These are phyloP conservation scores for Lepidocyrtinus sp. DNA, from an alignment of 2,888 invertebrate species.

Conservation along the genomic window DNA sequence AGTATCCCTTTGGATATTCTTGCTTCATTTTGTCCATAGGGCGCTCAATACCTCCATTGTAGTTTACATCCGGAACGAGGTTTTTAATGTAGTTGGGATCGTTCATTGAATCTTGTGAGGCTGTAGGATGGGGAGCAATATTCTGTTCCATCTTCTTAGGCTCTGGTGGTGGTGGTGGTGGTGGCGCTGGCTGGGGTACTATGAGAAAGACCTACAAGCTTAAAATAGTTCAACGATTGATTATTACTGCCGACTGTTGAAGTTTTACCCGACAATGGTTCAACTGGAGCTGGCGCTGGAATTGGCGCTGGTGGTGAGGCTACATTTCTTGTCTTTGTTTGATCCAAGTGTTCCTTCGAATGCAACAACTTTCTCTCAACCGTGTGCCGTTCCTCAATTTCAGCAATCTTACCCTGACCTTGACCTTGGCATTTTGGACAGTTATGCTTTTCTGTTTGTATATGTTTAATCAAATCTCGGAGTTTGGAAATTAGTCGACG, in stretches of 20 bases:
- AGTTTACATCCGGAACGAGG: conserved; percentile 49
- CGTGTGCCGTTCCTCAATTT: conserved; percentile 30
- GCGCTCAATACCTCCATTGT: conserved; percentile 46
- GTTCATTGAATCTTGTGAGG: no score
- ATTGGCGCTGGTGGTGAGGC: not conserved
- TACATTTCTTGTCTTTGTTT: not conserved
- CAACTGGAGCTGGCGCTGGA: not conserved
- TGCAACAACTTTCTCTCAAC: not conserved
- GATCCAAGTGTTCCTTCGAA: conserved; percentile 16
- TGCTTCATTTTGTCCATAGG: conserved; percentile 43
- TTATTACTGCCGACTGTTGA: no score
- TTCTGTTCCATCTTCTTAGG: no score
- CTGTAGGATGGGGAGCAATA: no score
- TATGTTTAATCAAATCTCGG: not conserved
- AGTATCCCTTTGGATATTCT: conserved; percentile 35
- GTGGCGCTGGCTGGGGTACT: no score
- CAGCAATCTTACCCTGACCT: no score
- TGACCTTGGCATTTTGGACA: not conserved
- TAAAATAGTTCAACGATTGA: no score
- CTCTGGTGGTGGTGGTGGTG: no score
- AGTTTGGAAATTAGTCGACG: conserved; percentile 15
- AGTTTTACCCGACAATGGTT: not conserved
- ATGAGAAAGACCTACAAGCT: no score
- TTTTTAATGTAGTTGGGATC: no score
- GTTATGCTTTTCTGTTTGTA: not conserved